Evolutionary conservation across 2,888 invertebrate species (phyloP).

Genomic region (Parnassius mnemosyne): DNA sequence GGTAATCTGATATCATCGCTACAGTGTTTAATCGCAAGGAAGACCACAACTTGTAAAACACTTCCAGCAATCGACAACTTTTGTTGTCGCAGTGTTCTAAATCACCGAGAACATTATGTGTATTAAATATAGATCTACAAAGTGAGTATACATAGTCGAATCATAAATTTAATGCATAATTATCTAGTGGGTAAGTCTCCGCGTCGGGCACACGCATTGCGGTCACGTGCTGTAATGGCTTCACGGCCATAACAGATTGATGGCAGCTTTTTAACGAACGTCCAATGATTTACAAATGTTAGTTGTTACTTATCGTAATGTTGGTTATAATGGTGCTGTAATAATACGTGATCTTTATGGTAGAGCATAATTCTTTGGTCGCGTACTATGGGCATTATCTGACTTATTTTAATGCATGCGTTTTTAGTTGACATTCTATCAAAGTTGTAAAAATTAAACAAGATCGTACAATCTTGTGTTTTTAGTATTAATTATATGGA

Average conservation of each 20-base stretch:
- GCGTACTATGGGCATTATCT: background rate
- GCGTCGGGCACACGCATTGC: slow-evolving; percentile 44
- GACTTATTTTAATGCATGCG: background rate
- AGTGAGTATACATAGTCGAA: background rate
- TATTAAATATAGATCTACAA: background rate
- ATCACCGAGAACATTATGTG: background rate
- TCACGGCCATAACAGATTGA: slow-evolving; percentile 44
- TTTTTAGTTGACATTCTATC: background rate
- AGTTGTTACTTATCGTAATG: slow-evolving; percentile 34
- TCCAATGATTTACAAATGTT: slow-evolving; percentile 33
- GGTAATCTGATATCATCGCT: too few species aligned
- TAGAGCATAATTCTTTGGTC: slow-evolving; percentile 6
- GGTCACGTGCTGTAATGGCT: slow-evolving; percentile 50
- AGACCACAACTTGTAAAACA: too few species aligned
- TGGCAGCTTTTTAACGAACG: slow-evolving; percentile 37
- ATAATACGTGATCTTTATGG: slow-evolving; percentile 36
- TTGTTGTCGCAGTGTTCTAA: too few species aligned
- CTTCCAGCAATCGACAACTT: too few species aligned
- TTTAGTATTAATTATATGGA: too few species aligned
- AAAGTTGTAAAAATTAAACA: too few species aligned
- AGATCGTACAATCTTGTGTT: too few species aligned
- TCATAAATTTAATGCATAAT: slow-evolving; percentile 15
- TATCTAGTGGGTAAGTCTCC: slow-evolving; percentile 2
- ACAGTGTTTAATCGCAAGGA: too few species aligned
- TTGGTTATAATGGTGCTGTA: slow-evolving; percentile 33